These are phyloP conservation scores for Resseliella maxima DNA, from an alignment of 2,888 invertebrate genomes.

Conservation along the genomic window DNA sequence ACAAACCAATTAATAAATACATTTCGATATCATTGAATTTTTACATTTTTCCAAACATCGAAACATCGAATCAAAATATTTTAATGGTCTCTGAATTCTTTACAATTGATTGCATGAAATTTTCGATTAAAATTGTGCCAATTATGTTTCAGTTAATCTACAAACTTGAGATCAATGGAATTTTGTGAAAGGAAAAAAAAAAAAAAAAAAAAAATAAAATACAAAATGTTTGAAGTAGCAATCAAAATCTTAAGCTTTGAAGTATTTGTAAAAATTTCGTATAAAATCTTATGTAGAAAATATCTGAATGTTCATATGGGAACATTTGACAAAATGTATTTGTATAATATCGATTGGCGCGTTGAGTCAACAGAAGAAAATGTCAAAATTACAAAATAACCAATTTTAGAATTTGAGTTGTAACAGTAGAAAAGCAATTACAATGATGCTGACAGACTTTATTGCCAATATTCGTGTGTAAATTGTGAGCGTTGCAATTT, in stretches of 20 bases:
- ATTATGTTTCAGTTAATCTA: neutral
- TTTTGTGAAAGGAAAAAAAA: neutral
- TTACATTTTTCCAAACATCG: neutral
- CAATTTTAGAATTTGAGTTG: neutral
- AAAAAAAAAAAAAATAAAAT: too few relatives aligned
- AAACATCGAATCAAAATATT: neutral
- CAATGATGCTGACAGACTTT: neutral
- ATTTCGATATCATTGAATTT: neutral
- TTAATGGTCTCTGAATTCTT: neutral
- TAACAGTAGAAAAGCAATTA: neutral
- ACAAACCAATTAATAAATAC: slow-evolving; percentile 37
- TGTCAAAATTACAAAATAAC: neutral
- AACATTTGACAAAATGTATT: too few relatives aligned
- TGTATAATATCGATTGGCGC: too few relatives aligned
- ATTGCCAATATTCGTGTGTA: slow-evolving; percentile 18
- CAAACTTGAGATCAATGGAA: neutral
- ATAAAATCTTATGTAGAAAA: too few relatives aligned
- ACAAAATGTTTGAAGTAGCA: too few relatives aligned
- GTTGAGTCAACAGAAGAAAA: neutral
- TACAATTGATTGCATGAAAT: neutral
- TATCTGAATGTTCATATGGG: too few relatives aligned
- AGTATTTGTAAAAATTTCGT: too few relatives aligned
- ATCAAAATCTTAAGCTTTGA: too few relatives aligned
- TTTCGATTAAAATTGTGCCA: neutral
- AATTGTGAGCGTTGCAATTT: neutral